Evolutionary conservation across 2,797 vertebrate genomes (phyloP), one percentile per base, ranked within the genome.

Genomic region (Pyrocephalus nanus): DNA sequence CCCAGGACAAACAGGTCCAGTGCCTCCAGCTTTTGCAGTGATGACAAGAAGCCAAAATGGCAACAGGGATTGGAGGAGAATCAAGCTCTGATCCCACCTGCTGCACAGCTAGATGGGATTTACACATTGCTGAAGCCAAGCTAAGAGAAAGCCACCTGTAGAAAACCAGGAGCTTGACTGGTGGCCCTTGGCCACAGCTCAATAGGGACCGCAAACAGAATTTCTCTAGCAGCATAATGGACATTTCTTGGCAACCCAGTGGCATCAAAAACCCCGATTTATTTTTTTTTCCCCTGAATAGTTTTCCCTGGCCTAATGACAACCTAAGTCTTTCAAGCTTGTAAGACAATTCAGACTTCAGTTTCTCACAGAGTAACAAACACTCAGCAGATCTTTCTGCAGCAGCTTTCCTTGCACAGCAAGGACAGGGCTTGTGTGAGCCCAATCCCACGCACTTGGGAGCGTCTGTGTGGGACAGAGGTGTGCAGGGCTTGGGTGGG

Each of bases 121-220:
- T 38, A 26, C 3, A 1, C 4, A 0, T 12, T 29, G 15, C 60
- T 65, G 61, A 61, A 70, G 17, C 18, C 53, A 58, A 36, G 30
- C 34, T 86, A 27, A 20, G 36, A 70, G 15, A 75, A 61, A 65
- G 2, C 6, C 64, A 85, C 51, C 47, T 94, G 88, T 26, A 73
- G 23, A 53, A 92, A 87, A 14, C 29, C 64, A 69, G 16, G 42
- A 83, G 61, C 42, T 69, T 73, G 7, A 19, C 71, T 93, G 57
- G 42, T 22, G 8, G 26, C 74, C 45, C 61, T 36, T 57, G 72
- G 42, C 78, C 45, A 29, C 51, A 32, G 15, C 27, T 84, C 73
- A 70, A 42, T 19, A 5, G 15, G 25, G 48, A 86, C 61, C 25
- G 29, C 65, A 80, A 54, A 6, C 9, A 60, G 30, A 55, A 80